Evolutionary conservation across 2,888 invertebrate species (phyloP).

Genomic region (Ypsolopha sequella): DNA sequence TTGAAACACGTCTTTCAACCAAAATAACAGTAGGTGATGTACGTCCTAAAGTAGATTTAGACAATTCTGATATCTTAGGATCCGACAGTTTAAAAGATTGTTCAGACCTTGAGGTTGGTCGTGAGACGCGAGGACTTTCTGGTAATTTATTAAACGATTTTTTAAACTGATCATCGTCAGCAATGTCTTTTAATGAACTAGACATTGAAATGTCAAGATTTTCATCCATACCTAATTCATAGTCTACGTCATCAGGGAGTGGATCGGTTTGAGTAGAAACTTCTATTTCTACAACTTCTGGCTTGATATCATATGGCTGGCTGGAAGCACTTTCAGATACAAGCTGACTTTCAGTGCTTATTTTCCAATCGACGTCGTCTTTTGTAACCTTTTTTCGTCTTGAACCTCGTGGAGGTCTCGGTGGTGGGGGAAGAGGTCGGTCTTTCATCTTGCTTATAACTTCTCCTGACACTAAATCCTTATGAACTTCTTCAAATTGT

Average conservation of each 20-base stretch:
- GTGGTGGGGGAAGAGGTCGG: conserved; percentile 88
- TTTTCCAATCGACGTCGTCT: conserved; percentile 20
- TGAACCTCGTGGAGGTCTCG: conserved; percentile 81
- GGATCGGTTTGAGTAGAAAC: conserved; percentile 90
- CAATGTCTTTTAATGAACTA: conserved; percentile 54
- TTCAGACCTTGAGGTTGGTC: conserved; percentile 69
- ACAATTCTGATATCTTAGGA: conserved; percentile 65
- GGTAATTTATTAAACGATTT: conserved; percentile 58
- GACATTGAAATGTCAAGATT: conserved; percentile 56
- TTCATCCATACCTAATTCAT: conserved; percentile 69
- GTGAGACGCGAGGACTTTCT: conserved; percentile 57
- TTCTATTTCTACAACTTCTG: conserved; percentile 73
- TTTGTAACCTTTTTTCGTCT: conserved; percentile 46
- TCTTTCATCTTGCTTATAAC: conserved; percentile 87
- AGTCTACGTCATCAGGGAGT: conserved; percentile 81
- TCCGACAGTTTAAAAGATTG: conserved; percentile 68
- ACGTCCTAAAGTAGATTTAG: conserved; percentile 66
- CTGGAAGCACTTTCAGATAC: neutral
- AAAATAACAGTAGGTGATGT: conserved; percentile 74
- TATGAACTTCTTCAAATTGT: conserved; percentile 69
- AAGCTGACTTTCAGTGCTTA: neutral
- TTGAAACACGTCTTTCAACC: conserved; percentile 71
- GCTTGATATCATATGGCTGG: neutral
- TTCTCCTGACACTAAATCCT: conserved; percentile 79
- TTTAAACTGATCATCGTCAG: conserved; percentile 64